A percentile compares a stretch with the other conserved stretches of the same genome.
phyloP scores from a whole-genome alignment of 2,797 vertebrate species.

The Anableps anableps region DNA sequence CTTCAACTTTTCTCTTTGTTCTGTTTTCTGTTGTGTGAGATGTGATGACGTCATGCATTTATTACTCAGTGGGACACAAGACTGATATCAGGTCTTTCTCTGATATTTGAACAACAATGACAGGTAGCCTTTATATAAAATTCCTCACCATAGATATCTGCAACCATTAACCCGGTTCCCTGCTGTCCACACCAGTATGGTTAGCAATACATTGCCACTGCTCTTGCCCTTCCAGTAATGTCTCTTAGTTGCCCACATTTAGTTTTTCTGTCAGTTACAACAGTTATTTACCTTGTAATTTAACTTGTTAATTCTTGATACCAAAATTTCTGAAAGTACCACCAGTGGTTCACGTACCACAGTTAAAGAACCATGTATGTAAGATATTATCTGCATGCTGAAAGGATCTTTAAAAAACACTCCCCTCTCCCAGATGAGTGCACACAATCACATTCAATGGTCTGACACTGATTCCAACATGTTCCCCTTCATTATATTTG shows the following conservation, averaged over 20 bases:
- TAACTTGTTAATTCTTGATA: not conserved
- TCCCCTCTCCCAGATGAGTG: not conserved
- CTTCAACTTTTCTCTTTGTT: not conserved
- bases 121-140: not conserved
- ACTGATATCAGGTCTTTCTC: not conserved
- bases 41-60: not conserved
- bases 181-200: not conserved
- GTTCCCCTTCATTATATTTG: conserved; percentile 8
- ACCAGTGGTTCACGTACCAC: not conserved
- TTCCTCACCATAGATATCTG: not conserved
- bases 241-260: not conserved
- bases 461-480: not conserved
- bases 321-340: not conserved
- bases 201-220: not conserved
- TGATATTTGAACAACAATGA: not conserved
- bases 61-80: not conserved
- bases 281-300: not conserved
- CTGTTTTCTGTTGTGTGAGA: not conserved
- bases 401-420: not conserved
- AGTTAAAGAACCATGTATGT: not conserved
- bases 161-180: not conserved
- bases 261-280: not conserved
- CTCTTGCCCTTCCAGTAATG: not conserved
- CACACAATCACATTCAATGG: not conserved
- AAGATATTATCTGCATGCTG: conserved; percentile 3